Conservation (phyloP, 2,888 invertebrate genomes). For the Lycaena phlaeas region DNA sequence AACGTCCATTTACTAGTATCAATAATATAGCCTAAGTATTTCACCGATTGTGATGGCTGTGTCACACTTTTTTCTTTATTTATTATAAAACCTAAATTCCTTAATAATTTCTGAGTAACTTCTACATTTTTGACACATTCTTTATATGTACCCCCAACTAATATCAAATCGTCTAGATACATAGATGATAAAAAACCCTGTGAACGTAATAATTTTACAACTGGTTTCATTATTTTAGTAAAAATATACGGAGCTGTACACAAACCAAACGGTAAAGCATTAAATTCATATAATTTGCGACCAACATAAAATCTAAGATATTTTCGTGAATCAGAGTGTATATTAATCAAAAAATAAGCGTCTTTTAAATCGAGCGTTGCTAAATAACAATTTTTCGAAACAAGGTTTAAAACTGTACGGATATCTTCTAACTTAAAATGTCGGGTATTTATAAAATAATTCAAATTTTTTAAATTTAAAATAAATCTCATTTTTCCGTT, state of each 20-base stretch:
- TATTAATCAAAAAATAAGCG: neutral
- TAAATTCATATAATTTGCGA: neutral
- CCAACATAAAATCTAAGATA: neutral
- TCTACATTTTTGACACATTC: slow-evolving; percentile 1
- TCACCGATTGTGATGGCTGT: neutral
- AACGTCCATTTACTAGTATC: neutral
- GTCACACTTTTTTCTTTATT: neutral
- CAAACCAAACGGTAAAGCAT: neutral
- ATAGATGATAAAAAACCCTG: too few species aligned
- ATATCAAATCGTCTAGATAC: too few species aligned
- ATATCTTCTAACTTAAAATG: neutral
- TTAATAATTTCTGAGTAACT: neutral
- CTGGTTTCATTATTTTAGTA: slow-evolving; percentile 1
- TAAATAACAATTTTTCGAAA: neutral
- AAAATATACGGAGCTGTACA: neutral
- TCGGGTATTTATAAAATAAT: neutral
- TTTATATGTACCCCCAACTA: too few species aligned
- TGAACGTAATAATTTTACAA: slow-evolving; percentile 1
- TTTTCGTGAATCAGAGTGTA: neutral
- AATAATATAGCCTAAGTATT: neutral
- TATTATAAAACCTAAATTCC: neutral
- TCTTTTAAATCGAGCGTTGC: neutral
- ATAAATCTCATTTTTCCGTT: neutral
- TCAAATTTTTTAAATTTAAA: neutral
- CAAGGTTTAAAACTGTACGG: neutral